Percentiles rank a stretch among this genome's conserved stretches.
phyloP scores from a whole-genome alignment of 2,797 vertebrate genomes.

The Trichosurus vulpecula region DNA sequence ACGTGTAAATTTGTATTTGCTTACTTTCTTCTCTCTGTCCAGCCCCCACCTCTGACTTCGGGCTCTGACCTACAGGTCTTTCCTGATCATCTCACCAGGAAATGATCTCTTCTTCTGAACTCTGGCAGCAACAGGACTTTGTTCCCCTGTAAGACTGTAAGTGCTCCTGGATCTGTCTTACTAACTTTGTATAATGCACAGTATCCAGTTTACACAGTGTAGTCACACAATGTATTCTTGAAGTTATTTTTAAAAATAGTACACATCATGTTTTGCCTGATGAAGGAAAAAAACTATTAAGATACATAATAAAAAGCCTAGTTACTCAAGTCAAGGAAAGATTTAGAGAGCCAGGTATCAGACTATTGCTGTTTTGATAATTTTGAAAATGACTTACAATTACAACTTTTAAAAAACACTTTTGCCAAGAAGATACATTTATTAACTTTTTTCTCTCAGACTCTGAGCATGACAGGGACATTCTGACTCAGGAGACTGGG shows the following conservation, averaged over 20 bases:
- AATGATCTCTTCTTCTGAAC: not conserved
- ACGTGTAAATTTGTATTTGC: not conserved
- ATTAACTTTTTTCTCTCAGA: not conserved
- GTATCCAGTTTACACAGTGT: not conserved
- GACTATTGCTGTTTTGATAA: not conserved
- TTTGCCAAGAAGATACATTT: not conserved
- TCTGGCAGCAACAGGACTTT: not conserved
- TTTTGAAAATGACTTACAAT: not conserved
- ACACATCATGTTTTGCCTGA: not conserved
- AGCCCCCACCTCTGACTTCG: not conserved
- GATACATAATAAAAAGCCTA: not conserved
- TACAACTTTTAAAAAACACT: not conserved
- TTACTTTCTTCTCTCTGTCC: not conserved
- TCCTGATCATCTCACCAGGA: not conserved
- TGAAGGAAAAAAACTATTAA: not conserved
- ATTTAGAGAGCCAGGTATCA: not conserved
- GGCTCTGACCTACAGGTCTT: not conserved
- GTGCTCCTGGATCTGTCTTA: not conserved
- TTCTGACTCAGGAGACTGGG: not conserved
- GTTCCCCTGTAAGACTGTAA: not conserved
- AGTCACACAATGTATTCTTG: not conserved
- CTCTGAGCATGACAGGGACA: not conserved
- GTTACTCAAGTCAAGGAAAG: not conserved
- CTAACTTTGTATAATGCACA: not conserved
- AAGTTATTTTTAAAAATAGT: not conserved